Percentiles rank a stretch among this genome's conserved stretches.
Evolutionary conservation across 2,888 invertebrate genomes (phyloP).

Genomic region (Hesperia comma): DNA sequence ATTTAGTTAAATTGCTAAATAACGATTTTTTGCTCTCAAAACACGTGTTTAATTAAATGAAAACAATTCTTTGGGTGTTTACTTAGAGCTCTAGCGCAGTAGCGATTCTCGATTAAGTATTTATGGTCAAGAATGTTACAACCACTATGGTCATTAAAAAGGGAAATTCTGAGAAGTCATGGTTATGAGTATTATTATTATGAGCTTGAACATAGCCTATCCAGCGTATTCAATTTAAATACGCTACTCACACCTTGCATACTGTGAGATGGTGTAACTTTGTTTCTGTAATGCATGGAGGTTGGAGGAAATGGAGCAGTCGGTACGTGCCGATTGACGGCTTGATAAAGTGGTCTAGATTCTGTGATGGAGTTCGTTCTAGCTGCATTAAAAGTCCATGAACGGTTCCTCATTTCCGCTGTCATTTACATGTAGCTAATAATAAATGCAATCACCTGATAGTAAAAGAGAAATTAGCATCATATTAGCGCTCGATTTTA

Average conservation of each 20-base stretch:
- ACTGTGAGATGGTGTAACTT: conserved; percentile 23
- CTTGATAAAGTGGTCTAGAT: conserved; percentile 24
- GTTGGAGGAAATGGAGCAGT: conserved; percentile 29
- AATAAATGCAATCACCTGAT: not conserved
- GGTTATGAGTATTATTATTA: too few relatives aligned
- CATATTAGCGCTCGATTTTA: not conserved
- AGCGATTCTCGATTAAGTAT: too few relatives aligned
- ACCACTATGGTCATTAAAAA: too few relatives aligned
- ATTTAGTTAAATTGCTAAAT: too few relatives aligned
- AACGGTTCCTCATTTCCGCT: conserved; percentile 3
- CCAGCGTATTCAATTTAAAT: not conserved
- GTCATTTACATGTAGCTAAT: conserved; percentile 6
- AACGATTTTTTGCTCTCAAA: too few relatives aligned
- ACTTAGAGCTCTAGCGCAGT: too few relatives aligned
- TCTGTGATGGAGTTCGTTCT: conserved; percentile 14
- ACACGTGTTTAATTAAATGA: too few relatives aligned
- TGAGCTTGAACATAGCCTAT: not conserved
- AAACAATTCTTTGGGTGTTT: too few relatives aligned
- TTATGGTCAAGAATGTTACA: too few relatives aligned
- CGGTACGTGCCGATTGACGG: conserved; percentile 26
- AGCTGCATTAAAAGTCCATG: conserved; percentile 19
- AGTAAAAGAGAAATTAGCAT: conserved; percentile 7
- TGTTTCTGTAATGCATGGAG: conserved; percentile 30
- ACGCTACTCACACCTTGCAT: conserved; percentile 7
- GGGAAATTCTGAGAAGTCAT: too few relatives aligned